These are phyloP conservation scores for Diaperis boleti DNA, from an alignment of 2,888 invertebrate genomes.

Conservation along the genomic window DNA sequence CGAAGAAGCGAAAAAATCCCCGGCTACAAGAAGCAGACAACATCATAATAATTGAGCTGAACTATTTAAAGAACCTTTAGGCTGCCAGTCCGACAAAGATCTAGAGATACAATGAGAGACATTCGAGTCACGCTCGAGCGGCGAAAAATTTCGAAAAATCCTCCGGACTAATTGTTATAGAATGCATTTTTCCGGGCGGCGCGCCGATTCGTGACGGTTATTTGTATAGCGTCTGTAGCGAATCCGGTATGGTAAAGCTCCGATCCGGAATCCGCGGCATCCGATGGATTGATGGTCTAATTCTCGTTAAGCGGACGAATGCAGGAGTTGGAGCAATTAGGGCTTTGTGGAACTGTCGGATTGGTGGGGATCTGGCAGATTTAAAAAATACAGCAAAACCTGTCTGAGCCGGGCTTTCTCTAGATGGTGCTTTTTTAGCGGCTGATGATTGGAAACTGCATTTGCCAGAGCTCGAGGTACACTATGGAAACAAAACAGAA, in stretches of 20 bases:
- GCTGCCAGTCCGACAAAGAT: constrained; percentile 9
- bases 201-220: constrained; percentile 24
- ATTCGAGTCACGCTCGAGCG: neutral
- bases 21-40: constrained; percentile 4
- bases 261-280: constrained; percentile 18
- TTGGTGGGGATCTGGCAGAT: too few relatives aligned
- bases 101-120: neutral
- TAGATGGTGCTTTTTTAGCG: too few relatives aligned
- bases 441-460: too few relatives aligned
- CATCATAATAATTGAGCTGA: constrained; percentile 13
- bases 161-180: constrained; percentile 8
- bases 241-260: constrained; percentile 29
- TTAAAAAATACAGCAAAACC: too few relatives aligned
- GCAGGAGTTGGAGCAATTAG: constrained; percentile 11
- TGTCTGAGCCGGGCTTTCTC: too few relatives aligned
- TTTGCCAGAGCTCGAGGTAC: too few relatives aligned
- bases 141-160: constrained; percentile 9
- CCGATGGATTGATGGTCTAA: constrained; percentile 28
- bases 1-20: neutral
- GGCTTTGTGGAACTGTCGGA: constrained; percentile 7
- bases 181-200: neutral
- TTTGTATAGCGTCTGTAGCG: constrained; percentile 18
- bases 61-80: constrained; percentile 7
- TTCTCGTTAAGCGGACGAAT: constrained; percentile 23
- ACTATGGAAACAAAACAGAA: too few relatives aligned